Percentiles rank a stretch among this genome's conserved stretches.
Evolutionary conservation across 2,888 invertebrate species (phyloP).

Genomic region (Maniola hyperantus): DNA sequence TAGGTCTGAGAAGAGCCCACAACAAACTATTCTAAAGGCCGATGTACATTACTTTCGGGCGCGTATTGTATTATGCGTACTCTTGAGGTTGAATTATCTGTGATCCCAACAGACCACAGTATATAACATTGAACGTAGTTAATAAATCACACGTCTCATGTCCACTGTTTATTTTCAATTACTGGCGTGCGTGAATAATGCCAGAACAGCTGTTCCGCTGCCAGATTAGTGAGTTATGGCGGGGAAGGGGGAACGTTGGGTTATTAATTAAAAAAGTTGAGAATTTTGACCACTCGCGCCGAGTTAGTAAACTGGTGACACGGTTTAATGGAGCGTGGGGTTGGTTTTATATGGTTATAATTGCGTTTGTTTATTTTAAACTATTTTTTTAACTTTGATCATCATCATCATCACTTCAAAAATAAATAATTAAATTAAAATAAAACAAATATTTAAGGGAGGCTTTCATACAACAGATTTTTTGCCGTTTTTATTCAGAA

Average conservation of each 20-base stretch:
- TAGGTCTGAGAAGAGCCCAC: too few species aligned
- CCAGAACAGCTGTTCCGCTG: conserved; percentile 55
- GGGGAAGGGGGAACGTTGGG: conserved; percentile 37
- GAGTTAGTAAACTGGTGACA: conserved; percentile 30
- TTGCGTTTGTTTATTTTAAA: neutral
- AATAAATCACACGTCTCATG: conserved; percentile 58
- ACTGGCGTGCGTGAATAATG: conserved; percentile 55
- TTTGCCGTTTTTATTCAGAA: too few species aligned
- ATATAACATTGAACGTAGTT: conserved; percentile 44
- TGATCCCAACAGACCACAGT: too few species aligned
- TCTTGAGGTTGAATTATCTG: too few species aligned
- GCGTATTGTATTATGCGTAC: too few species aligned
- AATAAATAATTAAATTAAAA: too few species aligned
- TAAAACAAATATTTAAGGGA: too few species aligned
- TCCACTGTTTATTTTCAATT: conserved; percentile 73
- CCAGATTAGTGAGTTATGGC: conserved; percentile 61
- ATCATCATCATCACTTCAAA: too few species aligned
- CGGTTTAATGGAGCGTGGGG: conserved; percentile 14
- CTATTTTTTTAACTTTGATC: neutral
- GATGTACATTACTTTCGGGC: too few species aligned
- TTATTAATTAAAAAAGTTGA: conserved; percentile 53
- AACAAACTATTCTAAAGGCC: too few species aligned
- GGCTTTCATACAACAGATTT: too few species aligned
- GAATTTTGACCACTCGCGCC: conserved; percentile 34
- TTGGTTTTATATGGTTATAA: conserved; percentile 7